Evolutionary conservation across 2,113 vertebrate species (phyloP).

Genomic region (Heterocephalus glaber): DNA sequence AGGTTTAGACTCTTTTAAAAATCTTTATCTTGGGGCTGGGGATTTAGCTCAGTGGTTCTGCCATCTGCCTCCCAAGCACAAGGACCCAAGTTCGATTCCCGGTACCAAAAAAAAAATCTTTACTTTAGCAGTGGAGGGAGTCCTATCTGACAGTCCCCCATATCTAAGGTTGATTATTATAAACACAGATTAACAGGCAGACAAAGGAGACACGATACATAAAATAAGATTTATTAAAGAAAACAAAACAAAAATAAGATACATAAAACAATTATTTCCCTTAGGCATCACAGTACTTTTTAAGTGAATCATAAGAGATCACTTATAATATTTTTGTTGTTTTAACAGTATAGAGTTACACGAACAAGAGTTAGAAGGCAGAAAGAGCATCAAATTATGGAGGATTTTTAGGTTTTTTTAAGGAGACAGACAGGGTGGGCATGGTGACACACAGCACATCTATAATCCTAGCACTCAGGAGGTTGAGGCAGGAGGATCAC

Average conservation of each 20-base stretch:
- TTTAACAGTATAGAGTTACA: not conserved
- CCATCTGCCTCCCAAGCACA: too few relatives aligned
- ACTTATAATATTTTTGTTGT: not conserved
- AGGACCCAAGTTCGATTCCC: too few relatives aligned
- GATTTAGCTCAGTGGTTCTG: too few relatives aligned
- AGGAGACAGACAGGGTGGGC: not conserved
- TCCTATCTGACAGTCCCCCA: not conserved
- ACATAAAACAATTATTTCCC: not conserved
- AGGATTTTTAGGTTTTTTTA: not conserved
- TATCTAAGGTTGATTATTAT: not conserved
- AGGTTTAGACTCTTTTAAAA: not conserved
- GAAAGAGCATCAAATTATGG: not conserved
- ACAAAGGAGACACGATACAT: not conserved
- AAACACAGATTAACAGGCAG: not conserved
- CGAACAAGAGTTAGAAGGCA: not conserved
- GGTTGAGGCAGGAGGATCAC: too few relatives aligned
- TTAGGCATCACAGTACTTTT: not conserved
- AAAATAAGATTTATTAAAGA: not conserved
- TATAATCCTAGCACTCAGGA: too few relatives aligned
- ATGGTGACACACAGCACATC: too few relatives aligned
- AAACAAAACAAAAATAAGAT: too few relatives aligned
- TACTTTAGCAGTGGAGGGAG: not conserved
- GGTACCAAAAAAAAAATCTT: too few relatives aligned
- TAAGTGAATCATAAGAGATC: not conserved
- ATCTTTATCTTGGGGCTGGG: too few relatives aligned